Conservation (phyloP, 2,888 invertebrate species). For the Lasioglossum pauxillum region DNA sequence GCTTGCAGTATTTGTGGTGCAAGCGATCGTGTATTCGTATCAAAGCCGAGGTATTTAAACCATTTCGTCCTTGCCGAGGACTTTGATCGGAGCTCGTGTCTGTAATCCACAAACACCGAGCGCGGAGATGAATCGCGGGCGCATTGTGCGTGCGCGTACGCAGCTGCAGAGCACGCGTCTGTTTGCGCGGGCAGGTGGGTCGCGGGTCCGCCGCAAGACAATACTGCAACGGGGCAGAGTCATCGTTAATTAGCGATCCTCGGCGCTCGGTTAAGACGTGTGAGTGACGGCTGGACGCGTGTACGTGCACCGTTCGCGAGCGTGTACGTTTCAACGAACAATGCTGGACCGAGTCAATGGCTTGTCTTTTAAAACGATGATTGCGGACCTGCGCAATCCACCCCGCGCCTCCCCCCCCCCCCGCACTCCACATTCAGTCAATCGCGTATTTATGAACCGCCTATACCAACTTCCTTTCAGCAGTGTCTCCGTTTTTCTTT, state of each 20-base stretch:
- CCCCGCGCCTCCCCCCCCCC: slow-evolving; percentile 6
- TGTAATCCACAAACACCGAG: slow-evolving; percentile 17
- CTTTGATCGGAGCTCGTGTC: background rate
- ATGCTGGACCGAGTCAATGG: slow-evolving; percentile 72
- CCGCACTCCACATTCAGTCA: slow-evolving; percentile 31
- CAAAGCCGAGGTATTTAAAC: background rate
- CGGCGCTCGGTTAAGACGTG: slow-evolving; percentile 73
- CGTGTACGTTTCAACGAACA: slow-evolving; percentile 57
- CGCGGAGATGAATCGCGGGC: background rate
- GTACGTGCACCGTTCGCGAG: slow-evolving; percentile 36
- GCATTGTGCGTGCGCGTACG: slow-evolving; percentile 2
- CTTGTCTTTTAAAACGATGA: slow-evolving; percentile 70
- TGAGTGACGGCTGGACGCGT: slow-evolving; percentile 69
- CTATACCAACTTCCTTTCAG: background rate
- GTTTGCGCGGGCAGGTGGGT: slow-evolving; percentile 76
- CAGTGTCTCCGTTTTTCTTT: slow-evolving; percentile 39
- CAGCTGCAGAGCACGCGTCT: slow-evolving; percentile 60
- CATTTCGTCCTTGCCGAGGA: background rate
- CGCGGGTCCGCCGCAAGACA: slow-evolving; percentile 73
- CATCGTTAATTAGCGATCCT: slow-evolving; percentile 81
- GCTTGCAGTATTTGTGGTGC: background rate
- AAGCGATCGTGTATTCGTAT: background rate
- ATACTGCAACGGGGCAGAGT: slow-evolving; percentile 76
- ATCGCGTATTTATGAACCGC: slow-evolving; percentile 50
- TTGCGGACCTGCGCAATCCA: slow-evolving; percentile 53